Evolutionary conservation across 2,888 invertebrate species (phyloP), one percentile per base, ranked within the genome.

Genomic region (Rhamnusium bicolor): DNA sequence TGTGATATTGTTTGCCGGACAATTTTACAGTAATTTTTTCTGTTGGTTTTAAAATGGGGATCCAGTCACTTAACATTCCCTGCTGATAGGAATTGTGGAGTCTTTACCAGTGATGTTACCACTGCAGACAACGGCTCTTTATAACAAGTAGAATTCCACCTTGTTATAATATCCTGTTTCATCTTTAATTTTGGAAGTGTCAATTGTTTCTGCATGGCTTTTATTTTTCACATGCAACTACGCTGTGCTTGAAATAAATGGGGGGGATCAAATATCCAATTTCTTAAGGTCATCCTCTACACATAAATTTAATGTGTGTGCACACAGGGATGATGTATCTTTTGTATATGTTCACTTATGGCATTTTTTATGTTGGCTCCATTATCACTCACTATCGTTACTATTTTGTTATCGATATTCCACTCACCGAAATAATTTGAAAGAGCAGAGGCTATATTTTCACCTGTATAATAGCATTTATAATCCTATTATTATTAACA

Each of bases 321-420:
- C 79, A 81, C 77, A 72, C 80, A 81, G 14, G 80, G 79, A 68
- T 80, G 74, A 69, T 81, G 79, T 18, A 69, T 18, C 65, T 79
- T 80, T n/a, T n/a, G n/a, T n/a, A n/a, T n/a, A n/a, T n/a, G n/a
- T n/a, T n/a, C n/a, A 24, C 61, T 58, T 10, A 79, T 69, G 12
- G 78, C 79, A 66, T 70, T 75, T 78, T 80, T 78, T n/a, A 79
- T 70, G 53, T 79, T 80, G 0, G 77, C 62, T 1, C 72, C 80
- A 68, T 80, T 81, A 40, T 81, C 79, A 32, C 79, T 75, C 14
- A 81, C 74, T 58, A 80, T 67, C 1, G 79, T 74, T 7, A 74
- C 69, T 10, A 79, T 68, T 77, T 81, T 82, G 5, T 71, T 29
- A 8, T 12, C 18, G 54, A 80, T 75, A 29, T 75, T 54, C 77